Conservation (phyloP, 1,140 invertebrate species). For the Brachionus angularis region DNA sequence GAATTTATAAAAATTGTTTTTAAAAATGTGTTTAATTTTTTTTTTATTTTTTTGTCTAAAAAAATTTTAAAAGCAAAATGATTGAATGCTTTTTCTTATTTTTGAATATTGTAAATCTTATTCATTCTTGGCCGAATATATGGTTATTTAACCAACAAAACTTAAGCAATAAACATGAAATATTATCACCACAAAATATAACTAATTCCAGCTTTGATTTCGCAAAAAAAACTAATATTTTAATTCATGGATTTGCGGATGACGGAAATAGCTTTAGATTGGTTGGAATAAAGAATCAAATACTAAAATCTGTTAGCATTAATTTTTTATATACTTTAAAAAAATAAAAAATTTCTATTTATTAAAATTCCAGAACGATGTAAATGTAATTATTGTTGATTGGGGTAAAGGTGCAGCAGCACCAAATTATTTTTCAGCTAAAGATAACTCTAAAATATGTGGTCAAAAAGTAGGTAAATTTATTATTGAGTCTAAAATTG, state of each 20-base stretch:
- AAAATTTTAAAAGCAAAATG: no score
- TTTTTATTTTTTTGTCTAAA: no score
- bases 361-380: background rate
- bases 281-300: conserved; percentile 48
- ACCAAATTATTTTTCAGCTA: conserved; percentile 64
- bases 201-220: no score
- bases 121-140: no score
- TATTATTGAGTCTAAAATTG: conserved; percentile 23
- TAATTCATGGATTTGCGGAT: background rate
- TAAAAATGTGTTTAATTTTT: no score
- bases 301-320: conserved; percentile 46
- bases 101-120: no score
- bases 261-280: conserved; percentile 40
- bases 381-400: background rate
- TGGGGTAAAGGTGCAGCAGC: background rate
- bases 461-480: conserved; percentile 75
- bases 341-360: background rate
- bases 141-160: no score
- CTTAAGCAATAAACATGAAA: no score
- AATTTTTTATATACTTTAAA: background rate
- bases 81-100: no score
- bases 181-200: no score
- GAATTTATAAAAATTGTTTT: no score
- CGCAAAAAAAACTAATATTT: background rate
- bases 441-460: conserved; percentile 70